Evolutionary conservation across 2,888 invertebrate species (phyloP).

Genomic region (Pterobdella sp.): DNA sequence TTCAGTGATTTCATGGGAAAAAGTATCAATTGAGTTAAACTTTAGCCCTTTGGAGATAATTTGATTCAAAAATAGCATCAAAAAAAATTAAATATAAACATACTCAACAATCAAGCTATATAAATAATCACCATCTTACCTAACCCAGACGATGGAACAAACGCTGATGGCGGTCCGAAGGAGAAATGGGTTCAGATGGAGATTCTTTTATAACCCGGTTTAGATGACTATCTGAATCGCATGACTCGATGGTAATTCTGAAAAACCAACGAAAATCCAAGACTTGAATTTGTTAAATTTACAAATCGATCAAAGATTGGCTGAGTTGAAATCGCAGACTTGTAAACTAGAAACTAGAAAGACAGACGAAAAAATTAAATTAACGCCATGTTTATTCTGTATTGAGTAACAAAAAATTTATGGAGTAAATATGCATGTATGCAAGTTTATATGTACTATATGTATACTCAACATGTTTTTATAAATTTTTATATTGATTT

Average conservation of each 20-base stretch:
- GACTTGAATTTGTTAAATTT: no score
- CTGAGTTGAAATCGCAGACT: not conserved
- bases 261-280: slow-evolving; percentile 5
- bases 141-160: not conserved
- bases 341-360: not conserved
- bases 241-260: not conserved
- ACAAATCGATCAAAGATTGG: not conserved
- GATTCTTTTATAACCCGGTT: not conserved
- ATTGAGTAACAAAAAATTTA: slow-evolving; percentile 11
- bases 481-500: slow-evolving; percentile 1
- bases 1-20: no score
- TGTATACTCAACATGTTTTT: not conserved
- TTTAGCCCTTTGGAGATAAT: not conserved
- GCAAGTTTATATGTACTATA: not conserved
- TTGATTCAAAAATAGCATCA: not conserved
- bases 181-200: not conserved
- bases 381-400: slow-evolving; percentile 7
- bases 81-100: no score
- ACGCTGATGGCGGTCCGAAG: slow-evolving; percentile 5
- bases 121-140: no score
- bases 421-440: slow-evolving; percentile 12
- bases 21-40: not conserved
- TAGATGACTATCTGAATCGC: not conserved
- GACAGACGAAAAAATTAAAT: not conserved
- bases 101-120: no score